A percentile compares a stretch with the other conserved stretches of the same genome.
Conservation (phyloP, 1,140 invertebrate genomes). For the Drosophila funebris region DNA sequence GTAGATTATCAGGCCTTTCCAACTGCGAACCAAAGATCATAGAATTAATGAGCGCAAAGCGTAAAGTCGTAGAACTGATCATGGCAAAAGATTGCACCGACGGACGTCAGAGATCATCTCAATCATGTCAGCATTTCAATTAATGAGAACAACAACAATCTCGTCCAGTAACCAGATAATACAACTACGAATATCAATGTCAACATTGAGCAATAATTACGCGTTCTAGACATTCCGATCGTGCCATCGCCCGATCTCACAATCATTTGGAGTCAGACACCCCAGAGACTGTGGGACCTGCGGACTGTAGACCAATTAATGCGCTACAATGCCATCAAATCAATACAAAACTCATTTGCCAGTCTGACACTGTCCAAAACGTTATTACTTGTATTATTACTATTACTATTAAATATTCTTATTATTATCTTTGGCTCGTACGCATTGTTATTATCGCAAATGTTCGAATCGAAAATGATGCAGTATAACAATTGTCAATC, state of each 20-base stretch:
- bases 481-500: constrained; percentile 67
- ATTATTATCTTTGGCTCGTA: constrained; percentile 42
- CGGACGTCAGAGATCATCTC: constrained; percentile 30
- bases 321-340: no score
- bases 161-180: not conserved
- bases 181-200: constrained; percentile 58
- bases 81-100: constrained; percentile 18
- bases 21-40: constrained; percentile 6
- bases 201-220: constrained; percentile 55
- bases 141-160: constrained; percentile 18
- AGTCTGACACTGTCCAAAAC: constrained; percentile 43
- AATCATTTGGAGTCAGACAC: not conserved
- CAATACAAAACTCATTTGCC: constrained; percentile 74
- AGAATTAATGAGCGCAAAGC: constrained; percentile 2
- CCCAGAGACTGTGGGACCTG: constrained; percentile 1
- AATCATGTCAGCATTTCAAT: constrained; percentile 49
- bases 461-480: constrained; percentile 14
- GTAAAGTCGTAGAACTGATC: constrained; percentile 1
- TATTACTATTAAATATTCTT: constrained; percentile 54
- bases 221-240: constrained; percentile 55
- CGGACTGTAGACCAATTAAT: constrained; percentile 44
- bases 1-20: constrained; percentile 8
- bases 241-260: constrained; percentile 17
- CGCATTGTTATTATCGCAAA: constrained; percentile 35
- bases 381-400: constrained; percentile 60